Conservation (phyloP, 1,140 invertebrate genomes). For the Scaptomyza montana region DNA sequence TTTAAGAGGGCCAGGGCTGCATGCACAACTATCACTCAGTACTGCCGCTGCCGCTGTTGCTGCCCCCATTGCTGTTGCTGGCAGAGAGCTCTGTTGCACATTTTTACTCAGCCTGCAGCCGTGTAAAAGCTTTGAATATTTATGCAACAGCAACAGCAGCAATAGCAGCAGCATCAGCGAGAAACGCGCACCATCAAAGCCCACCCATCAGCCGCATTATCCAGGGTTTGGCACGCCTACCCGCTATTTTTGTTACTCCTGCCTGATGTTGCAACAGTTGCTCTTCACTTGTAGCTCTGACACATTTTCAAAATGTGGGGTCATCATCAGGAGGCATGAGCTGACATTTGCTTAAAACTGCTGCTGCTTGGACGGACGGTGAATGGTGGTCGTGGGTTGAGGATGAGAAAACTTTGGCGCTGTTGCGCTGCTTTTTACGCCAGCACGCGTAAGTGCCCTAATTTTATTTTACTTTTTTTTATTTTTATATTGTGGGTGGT, state of each 20-base stretch:
- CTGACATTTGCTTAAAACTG: slow-evolving; percentile 74
- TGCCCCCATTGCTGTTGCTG: neutral
- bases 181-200: slow-evolving; percentile 31
- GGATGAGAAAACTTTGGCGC: slow-evolving; percentile 62
- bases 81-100: slow-evolving; percentile 62
- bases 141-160: slow-evolving; percentile 63
- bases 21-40: slow-evolving; percentile 18
- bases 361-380: slow-evolving; percentile 10
- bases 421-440: slow-evolving; percentile 62
- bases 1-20: slow-evolving; percentile 48
- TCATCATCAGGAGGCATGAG: slow-evolving; percentile 65
- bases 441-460: slow-evolving; percentile 77
- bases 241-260: slow-evolving; percentile 17
- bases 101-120: slow-evolving; percentile 80
- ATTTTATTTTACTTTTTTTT: slow-evolving; percentile 55
- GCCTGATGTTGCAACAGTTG: slow-evolving; percentile 65
- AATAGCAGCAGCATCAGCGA: slow-evolving; percentile 39
- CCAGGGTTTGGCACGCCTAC: slow-evolving; percentile 30
- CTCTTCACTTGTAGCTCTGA: slow-evolving; percentile 79
- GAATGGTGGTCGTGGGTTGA: neutral
- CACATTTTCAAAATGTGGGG: slow-evolving; percentile 80
- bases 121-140: slow-evolving; percentile 81
- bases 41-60: slow-evolving; percentile 9
- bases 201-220: slow-evolving; percentile 44
- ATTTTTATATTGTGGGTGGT: slow-evolving; percentile 13